Percentiles rank a stretch among this genome's conserved stretches.
phyloP scores from a whole-genome alignment of 2,113 vertebrate species.

The Toxotes jaculatrix region DNA sequence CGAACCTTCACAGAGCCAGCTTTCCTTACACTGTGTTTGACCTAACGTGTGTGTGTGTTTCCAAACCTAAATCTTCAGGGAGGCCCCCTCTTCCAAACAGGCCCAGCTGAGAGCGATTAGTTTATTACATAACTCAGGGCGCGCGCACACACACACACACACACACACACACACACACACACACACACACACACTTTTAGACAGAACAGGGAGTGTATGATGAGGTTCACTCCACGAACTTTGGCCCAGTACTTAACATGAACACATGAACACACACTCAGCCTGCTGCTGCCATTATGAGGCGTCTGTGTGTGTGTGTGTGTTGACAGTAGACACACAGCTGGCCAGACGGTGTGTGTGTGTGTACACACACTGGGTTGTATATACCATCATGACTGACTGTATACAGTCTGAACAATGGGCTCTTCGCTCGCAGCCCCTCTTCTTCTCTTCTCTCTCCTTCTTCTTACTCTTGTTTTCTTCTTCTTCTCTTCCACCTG shows the following conservation, averaged over 20 bases:
- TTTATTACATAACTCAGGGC: slow-evolving; percentile 64
- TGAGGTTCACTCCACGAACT: slow-evolving; percentile 45
- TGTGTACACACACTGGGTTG: slow-evolving; percentile 21
- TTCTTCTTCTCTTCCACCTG: background rate
- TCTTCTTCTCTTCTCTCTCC: background rate
- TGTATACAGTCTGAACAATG: slow-evolving; percentile 28
- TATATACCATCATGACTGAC: slow-evolving; percentile 41
- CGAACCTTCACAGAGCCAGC: background rate
- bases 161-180: slow-evolving; percentile 38
- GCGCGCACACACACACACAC: slow-evolving; percentile 3
- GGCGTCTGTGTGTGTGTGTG: slow-evolving; percentile 13
- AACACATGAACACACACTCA: slow-evolving; percentile 16
- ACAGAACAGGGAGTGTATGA: slow-evolving; percentile 50
- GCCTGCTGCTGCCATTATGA: slow-evolving; percentile 18
- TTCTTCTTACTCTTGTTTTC: background rate
- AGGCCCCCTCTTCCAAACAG: slow-evolving; percentile 39
- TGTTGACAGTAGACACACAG: slow-evolving; percentile 65
- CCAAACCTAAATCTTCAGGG: slow-evolving; percentile 60
- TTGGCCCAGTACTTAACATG: slow-evolving; percentile 21
- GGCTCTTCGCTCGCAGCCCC: background rate
- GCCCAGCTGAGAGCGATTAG: slow-evolving; percentile 76
- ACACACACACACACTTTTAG: slow-evolving; percentile 35
- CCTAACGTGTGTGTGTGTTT: slow-evolving; percentile 29
- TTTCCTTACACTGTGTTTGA: slow-evolving; percentile 18
- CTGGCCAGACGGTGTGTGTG: slow-evolving; percentile 43